Percentiles rank a stretch among this genome's conserved stretches.
Conservation (phyloP, 2,797 vertebrate genomes). For the Rhodeus uyekii region DNA sequence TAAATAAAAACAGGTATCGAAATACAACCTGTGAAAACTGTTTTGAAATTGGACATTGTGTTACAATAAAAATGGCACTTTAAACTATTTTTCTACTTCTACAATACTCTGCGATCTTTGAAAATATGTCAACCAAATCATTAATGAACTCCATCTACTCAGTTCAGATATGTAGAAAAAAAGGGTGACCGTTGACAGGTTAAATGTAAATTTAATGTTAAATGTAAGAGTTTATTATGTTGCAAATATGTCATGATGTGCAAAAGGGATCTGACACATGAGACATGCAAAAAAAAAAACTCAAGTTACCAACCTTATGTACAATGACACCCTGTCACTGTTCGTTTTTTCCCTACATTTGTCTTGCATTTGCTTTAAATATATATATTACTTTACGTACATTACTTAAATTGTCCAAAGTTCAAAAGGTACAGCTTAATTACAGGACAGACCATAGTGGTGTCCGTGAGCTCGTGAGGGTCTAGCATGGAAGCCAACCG, state of each 20-base stretch:
- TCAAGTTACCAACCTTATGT: neutral
- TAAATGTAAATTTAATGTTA: neutral
- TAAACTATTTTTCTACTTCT: too few relatives aligned
- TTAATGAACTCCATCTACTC: too few relatives aligned
- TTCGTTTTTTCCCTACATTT: neutral
- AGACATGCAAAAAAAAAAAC: neutral
- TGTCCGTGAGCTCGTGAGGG: constrained; percentile 49
- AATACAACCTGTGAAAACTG: neutral
- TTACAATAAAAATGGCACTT: neutral
- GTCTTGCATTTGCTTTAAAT: neutral
- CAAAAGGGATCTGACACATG: neutral
- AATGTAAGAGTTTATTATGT: neutral
- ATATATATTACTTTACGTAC: too few relatives aligned
- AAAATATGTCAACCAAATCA: too few relatives aligned
- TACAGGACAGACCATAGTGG: neutral
- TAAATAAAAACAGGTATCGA: neutral
- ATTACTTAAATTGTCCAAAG: neutral
- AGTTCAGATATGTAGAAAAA: too few relatives aligned
- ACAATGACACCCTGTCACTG: neutral
- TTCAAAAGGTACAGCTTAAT: neutral
- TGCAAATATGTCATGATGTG: neutral
- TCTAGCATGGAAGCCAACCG: constrained; percentile 47
- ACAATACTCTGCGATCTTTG: too few relatives aligned
- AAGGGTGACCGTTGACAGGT: neutral
- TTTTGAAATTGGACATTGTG: neutral